Evolutionary conservation across 2,113 vertebrate species (phyloP), one percentile per base, ranked within the genome.

Genomic region (Labeo catla): DNA sequence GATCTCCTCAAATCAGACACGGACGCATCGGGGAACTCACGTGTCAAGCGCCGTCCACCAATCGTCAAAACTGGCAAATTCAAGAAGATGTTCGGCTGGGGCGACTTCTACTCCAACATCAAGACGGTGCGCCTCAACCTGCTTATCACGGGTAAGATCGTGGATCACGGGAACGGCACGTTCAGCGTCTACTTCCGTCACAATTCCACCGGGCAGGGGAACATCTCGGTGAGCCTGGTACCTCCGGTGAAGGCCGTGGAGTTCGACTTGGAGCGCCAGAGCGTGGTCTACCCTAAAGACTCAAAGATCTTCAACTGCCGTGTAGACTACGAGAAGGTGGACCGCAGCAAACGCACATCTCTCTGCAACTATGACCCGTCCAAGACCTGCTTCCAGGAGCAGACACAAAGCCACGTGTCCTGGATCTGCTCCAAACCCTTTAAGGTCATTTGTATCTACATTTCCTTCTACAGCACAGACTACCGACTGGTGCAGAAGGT

Each of bases 261-360:
- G 93, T 99, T 99, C 78, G 96, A 99, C 92, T 94, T 97, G 92
- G 98, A 98, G 91, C 97, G 96, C 81, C 98, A 99, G 88, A 99
- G 98, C 89, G 97, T 97, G 87, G 97, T 97, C 0, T 98, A 99
- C 94, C 97, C 98, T 86, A 99, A 99, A 93, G 98, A 98, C 93
- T 99, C 98, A 91, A 99, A 99, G 91, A 96, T 98, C 92, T 99
- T 99, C 95, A 99, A 99, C 93, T 99, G 98, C 94, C 96, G 97
- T 0, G 95, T 99, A 94, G 97, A 99, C 91, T 97, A 96, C 78
- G 98, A 99, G 94, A 98, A 97, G 90, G 97, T 99, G 87, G 98
- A 97, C 45, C 96, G 96, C 50, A 97, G 96, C 91, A 97, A 96
- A 94, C 96, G 96, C 90, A 98, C 97, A 81, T 96, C 97, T 0